Percentiles rank a stretch among this genome's conserved stretches.
phyloP scores from a whole-genome alignment of 2,888 invertebrate species.

The Notodonta dromedarius region DNA sequence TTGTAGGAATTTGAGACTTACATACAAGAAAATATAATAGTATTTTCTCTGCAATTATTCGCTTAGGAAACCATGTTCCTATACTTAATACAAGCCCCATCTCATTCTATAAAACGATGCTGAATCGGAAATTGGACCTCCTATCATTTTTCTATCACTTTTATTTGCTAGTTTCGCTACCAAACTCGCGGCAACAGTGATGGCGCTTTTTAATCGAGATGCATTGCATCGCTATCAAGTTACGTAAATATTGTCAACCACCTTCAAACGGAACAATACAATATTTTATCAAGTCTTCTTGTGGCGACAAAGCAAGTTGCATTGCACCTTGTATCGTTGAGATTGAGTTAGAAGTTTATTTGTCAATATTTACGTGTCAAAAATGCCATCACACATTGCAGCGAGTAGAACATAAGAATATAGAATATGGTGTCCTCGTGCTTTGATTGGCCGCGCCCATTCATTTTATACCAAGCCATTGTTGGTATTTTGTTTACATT shows the following conservation, averaged over 20 bases:
- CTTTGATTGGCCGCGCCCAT: slow-evolving; percentile 39
- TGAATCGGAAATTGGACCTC: neutral
- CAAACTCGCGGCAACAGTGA: neutral
- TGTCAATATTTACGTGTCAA: no score
- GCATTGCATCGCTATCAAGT: neutral
- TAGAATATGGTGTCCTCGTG: neutral
- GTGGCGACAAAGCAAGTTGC: no score
- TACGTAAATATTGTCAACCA: neutral
- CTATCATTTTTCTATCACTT: neutral
- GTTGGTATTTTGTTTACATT: slow-evolving; percentile 17
- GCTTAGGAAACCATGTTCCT: neutral
- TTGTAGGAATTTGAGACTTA: neutral
- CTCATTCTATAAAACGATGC: neutral
- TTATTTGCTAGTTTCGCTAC: neutral
- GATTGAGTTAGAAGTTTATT: no score
- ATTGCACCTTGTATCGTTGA: no score
- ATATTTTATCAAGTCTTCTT: no score
- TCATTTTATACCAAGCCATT: slow-evolving; percentile 19
- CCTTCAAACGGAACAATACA: no score
- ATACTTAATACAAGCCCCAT: neutral
- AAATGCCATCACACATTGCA: no score
- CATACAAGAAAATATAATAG: no score
- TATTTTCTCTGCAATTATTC: no score
- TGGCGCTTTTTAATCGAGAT: neutral
- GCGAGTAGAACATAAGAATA: no score